phyloP scores from a whole-genome alignment of 35 echinoderm and acorn worm species.

The Apostichopus parvimensis region DNA sequence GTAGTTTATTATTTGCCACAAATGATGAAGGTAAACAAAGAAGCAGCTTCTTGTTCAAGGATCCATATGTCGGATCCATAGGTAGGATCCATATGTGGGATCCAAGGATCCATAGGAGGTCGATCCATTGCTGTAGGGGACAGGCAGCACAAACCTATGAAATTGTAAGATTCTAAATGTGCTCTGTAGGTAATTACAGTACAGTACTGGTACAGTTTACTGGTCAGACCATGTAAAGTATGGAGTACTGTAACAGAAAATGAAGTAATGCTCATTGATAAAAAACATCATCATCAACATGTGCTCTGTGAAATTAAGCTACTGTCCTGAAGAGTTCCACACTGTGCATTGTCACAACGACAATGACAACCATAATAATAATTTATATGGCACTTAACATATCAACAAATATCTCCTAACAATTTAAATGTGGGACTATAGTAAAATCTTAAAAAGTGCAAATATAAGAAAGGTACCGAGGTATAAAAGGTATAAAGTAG shows the following conservation, averaged over 20 bases:
- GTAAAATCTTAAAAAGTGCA: too few species aligned
- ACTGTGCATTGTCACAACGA: neutral
- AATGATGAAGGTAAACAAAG: neutral
- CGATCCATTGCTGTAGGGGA: neutral
- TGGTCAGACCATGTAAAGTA: neutral
- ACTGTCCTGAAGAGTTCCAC: neutral
- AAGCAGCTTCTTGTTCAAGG: neutral
- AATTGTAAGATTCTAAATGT: neutral
- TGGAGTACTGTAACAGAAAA: neutral
- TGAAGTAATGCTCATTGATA: neutral
- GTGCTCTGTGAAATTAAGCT: neutral
- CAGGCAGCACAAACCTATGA: neutral
- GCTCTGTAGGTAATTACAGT: neutral
- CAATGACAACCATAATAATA: neutral
- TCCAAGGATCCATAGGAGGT: neutral
- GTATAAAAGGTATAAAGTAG: too few species aligned
- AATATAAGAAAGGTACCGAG: too few species aligned
- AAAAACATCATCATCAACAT: conserved; percentile 8
- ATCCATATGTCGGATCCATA: neutral
- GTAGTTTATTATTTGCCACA: neutral
- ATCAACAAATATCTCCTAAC: too few species aligned
- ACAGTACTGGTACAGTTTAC: neutral
- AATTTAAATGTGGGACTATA: too few species aligned
- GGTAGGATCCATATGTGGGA: neutral
- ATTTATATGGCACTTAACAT: too few species aligned